Base-by-base conservation (phyloP, 2,797 vertebrate species). In the Notolepis coatsorum region DNA sequence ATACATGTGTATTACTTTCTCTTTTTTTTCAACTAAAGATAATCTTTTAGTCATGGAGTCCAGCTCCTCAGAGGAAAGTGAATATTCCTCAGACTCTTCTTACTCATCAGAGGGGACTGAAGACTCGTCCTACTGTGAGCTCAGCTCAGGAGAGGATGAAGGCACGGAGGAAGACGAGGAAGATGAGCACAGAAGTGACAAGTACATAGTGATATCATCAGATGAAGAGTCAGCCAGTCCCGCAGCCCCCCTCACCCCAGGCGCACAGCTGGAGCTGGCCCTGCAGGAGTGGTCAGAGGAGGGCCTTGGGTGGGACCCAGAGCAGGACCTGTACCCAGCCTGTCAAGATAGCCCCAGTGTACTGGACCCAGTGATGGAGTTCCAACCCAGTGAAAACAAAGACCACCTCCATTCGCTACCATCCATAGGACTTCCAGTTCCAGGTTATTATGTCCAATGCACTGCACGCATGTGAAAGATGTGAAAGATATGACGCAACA, bases 91-190 rank as follows among this genome's bases (percentile, higher is more conserved):
- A n/a, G n/a, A n/a, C n/a, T n/a, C n/a, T n/a, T 82, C 61, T 1
- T 68, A 71, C 18, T 77, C 49, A 30, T 84, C 78, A 15, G 81
- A 77, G 20, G 87, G 82, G 68, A 83, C 66, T 1, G 82, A 85
- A n/a, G 76, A 83, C 58, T 78, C 58, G 2, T 82, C 63, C 23
- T 68, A 28, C 30, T 95, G 92, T 0, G 92, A 94, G 64, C 91
- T 93, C 48, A 94, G 94, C 1, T 90, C 92, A 18, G 93, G 93
- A 1, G 91, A 92, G 0, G 90, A 93, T 0, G 92, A 93, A 0
- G 89, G 82, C 17, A 50, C 54, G 4, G 71, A 73, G 23, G 78
- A 78, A 0, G 84, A 85, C 0, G 79, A 57, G 0, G 39, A 77
- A 1, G 24, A 70, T 7, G 64, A 78, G 0, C 25, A 39, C 43